Evolutionary conservation across 2,888 invertebrate species (phyloP), one percentile per base, ranked within the genome.

Genomic region (Allolobophora icterica): DNA sequence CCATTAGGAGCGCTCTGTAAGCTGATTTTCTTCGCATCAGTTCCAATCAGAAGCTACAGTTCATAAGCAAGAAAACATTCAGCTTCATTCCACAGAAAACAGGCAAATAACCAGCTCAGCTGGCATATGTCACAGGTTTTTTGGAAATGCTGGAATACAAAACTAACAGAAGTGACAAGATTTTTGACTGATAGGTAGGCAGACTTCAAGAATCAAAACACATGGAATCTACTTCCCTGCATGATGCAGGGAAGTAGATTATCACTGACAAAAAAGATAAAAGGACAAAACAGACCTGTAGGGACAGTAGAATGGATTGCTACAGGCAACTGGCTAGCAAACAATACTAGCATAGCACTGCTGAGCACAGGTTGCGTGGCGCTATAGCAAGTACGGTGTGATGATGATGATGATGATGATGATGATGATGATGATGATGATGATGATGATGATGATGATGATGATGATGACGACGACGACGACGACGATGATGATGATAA

Each of bases 11-110:
- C 38, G 35, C 35, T 87, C 24, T 87, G 87, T 87, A 87, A 87
- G 38, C 19, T 87, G 87, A 87, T 87, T 33, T 24, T 87, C 87
- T 87, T 87, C 35, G 87, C 34, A 87, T 87, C 87, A 24, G 87
- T 87, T 38, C 24, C 34, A 87, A 87, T 35, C 35, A 87, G 87
- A 87, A 87, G 87, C 87, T 87, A 52, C 52, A 52, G 24, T 52
- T 17, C 21, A 52, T 24, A 19, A 52, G 87, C 30, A 71, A 71
- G 71, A 71, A 71, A n/a, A n/a, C n/a, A 71, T 71, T 71, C 30
- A 71, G 71, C n/a, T n/a, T 71, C 71, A 71, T 30, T 71, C n/a
- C n/a, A n/a, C 30, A 71, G 30, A 71, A 71, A 71, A n/a, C n/a
- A 71, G 71, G 71, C 11, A 71, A 52, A 52, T 42, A 42, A 52